Conservation (phyloP, 37 sponge, comb jelly and placozoan genomes). For the Chondrilla cf. caribensis region DNA sequence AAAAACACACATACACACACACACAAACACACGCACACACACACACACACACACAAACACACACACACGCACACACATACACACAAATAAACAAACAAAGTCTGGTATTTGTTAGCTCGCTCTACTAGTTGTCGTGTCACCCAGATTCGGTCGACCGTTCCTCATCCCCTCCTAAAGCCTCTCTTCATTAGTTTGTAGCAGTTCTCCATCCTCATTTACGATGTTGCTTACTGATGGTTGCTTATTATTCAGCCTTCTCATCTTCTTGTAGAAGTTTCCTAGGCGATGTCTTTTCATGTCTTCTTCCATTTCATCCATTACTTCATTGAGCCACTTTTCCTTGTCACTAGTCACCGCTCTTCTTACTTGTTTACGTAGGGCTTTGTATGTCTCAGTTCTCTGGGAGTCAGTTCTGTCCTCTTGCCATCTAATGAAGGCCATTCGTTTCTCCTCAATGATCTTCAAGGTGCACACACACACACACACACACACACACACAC, state of each 20-base stretch:
- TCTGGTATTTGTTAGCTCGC: slow-evolving; percentile 11
- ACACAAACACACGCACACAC: no score
- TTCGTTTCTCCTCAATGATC: slow-evolving; percentile 10
- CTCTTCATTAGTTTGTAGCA: slow-evolving; percentile 11
- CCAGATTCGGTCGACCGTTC: slow-evolving; percentile 22
- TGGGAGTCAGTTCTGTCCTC: not conserved
- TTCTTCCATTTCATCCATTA: slow-evolving; percentile 10
- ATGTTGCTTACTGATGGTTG: not conserved
- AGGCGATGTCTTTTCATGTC: slow-evolving; percentile 18
- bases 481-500: no score
- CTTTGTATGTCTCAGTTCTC: slow-evolving; percentile 6
- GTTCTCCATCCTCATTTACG: not conserved
- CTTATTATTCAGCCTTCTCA: not conserved
- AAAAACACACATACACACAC: no score
- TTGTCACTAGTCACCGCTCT: slow-evolving; percentile 20
- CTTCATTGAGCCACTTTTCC: slow-evolving; percentile 9
- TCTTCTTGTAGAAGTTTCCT: slow-evolving; percentile 14
- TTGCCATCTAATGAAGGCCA: slow-evolving; percentile 19
- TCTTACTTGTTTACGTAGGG: not conserved
- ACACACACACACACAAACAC: no score
- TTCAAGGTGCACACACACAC: no score
- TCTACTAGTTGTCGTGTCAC: slow-evolving; percentile 3
- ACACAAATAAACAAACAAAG: no score
- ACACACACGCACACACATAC: no score
- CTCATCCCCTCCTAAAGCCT: slow-evolving; percentile 16